Conservation (phyloP, 2,797 vertebrate species). For the Spheniscus humboldti region DNA sequence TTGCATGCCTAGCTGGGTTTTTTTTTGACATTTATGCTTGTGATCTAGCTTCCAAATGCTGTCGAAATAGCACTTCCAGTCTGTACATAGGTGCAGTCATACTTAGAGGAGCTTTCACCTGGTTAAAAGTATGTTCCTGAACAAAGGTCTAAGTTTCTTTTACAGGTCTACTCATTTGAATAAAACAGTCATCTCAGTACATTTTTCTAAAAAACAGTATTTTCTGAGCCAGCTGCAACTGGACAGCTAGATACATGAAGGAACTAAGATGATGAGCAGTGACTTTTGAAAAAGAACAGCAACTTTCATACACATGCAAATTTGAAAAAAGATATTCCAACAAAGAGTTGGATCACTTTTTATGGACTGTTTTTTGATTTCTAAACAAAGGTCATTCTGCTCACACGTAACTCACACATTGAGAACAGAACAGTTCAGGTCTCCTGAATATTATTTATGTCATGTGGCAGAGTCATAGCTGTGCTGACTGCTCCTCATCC, state of each 20-base stretch:
- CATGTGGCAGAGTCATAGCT: not conserved
- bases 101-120: not conserved
- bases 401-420: not conserved
- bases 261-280: not conserved
- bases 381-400: not conserved
- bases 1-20: not conserved
- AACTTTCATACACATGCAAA: not conserved
- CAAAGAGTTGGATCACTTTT: not conserved
- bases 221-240: not conserved
- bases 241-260: not conserved
- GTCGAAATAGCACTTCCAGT: not conserved
- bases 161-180: not conserved
- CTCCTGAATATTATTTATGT: not conserved
- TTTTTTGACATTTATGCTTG: not conserved
- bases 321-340: not conserved
- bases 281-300: not conserved
- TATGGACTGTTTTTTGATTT: not conserved
- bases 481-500: not conserved
- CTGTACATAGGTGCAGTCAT: not conserved
- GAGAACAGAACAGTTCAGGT: not conserved
- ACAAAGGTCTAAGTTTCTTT: not conserved
- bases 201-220: not conserved
- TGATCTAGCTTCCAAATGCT: not conserved
- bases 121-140: not conserved
- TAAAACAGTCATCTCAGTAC: not conserved